A percentile compares a stretch with the other conserved stretches of the same genome.
Evolutionary conservation across 2,888 invertebrate species (phyloP).

Genomic region (Platycheirus rosarum): DNA sequence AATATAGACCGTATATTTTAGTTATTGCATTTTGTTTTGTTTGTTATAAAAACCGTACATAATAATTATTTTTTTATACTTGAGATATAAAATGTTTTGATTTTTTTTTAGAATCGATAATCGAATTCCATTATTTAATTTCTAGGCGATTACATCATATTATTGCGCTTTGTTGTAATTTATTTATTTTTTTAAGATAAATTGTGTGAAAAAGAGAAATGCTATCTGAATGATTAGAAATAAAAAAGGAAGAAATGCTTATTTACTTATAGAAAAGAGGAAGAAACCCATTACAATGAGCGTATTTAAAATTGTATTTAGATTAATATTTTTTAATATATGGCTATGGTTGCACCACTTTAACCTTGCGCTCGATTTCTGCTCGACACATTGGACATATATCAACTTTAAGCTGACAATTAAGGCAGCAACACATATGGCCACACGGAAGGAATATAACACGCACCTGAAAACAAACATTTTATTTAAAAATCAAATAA

Average conservation of each 20-base stretch:
- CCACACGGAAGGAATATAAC: slow-evolving; percentile 94
- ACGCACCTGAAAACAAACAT: slow-evolving; percentile 84
- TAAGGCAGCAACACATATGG: slow-evolving; percentile 91
- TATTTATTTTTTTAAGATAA: slow-evolving; percentile 10
- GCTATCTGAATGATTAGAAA: slow-evolving; percentile 17
- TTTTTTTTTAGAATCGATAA: slow-evolving; percentile 44
- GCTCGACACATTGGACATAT: slow-evolving; percentile 92
- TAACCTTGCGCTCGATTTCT: slow-evolving; percentile 87
- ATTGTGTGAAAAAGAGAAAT: slow-evolving; percentile 29
- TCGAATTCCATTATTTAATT: slow-evolving; percentile 48
- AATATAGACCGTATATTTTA: slow-evolving; percentile 54
- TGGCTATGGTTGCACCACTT: slow-evolving; percentile 85
- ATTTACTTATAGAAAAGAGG: slow-evolving; percentile 43
- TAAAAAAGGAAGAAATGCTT: slow-evolving; percentile 37
- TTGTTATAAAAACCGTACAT: slow-evolving; percentile 45
- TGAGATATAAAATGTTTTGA: slow-evolving; percentile 43
- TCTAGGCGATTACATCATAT: slow-evolving; percentile 24
- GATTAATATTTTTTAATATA: background rate
- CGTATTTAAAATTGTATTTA: slow-evolving; percentile 1
- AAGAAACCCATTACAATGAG: slow-evolving; percentile 43
- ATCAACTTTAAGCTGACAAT: slow-evolving; percentile 85
- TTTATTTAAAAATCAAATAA: background rate
- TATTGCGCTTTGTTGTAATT: slow-evolving; percentile 9
- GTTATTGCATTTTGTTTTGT: slow-evolving; percentile 58
- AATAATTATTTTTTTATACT: slow-evolving; percentile 23